A percentile compares a stretch with the other conserved stretches of the same genome.
Conservation (phyloP, 1,140 invertebrate genomes). For the Drosophila insularis region DNA sequence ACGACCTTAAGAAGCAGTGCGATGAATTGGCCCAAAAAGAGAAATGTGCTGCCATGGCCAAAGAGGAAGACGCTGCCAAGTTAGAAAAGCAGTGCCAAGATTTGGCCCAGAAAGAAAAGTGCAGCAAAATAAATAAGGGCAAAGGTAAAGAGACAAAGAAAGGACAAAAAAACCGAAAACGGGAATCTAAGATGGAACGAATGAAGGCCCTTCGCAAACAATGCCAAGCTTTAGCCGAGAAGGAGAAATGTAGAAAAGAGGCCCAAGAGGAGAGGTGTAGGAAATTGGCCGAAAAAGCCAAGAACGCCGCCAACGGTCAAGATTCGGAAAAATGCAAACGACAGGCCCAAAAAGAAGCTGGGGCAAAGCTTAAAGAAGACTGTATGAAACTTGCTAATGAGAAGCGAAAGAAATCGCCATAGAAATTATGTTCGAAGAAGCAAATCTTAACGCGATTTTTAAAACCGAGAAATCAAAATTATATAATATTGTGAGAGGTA, state of each 20-base stretch:
- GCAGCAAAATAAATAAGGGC: conserved; percentile 10
- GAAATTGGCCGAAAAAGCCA: conserved; percentile 2
- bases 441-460: neutral
- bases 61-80: neutral
- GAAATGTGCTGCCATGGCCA: neutral
- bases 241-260: conserved; percentile 11
- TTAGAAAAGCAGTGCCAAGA: conserved; percentile 18
- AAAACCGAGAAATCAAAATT: neutral
- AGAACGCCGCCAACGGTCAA: neutral
- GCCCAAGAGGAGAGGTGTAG: neutral
- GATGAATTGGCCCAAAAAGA: neutral
- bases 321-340: neutral
- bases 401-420: neutral
- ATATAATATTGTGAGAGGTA: neutral
- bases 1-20: conserved; percentile 4
- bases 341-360: conserved; percentile 3
- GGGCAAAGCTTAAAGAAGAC: conserved; percentile 8
- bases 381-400: conserved; percentile 13
- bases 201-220: conserved; percentile 11
- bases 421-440: neutral
- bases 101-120: conserved; percentile 17
- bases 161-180: neutral
- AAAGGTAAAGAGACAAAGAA: conserved; percentile 2
- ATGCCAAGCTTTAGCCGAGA: conserved; percentile 6
- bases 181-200: neutral